phyloP scores from a whole-genome alignment of 2,797 vertebrate genomes.

The Epinephelus coioides region DNA sequence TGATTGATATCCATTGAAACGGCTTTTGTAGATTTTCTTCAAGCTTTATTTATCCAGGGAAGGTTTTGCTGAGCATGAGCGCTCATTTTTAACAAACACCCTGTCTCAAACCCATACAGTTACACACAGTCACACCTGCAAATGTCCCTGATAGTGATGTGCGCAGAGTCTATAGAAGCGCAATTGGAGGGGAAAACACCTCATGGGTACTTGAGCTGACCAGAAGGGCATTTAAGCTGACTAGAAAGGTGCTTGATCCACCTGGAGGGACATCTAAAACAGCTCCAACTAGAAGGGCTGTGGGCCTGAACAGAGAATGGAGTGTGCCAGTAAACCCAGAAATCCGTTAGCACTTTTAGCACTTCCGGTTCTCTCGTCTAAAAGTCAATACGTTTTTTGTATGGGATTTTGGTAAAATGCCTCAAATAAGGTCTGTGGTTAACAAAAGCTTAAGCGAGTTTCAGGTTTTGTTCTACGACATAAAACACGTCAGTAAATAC shows the following conservation, averaged over 20 bases:
- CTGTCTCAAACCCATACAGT: not conserved
- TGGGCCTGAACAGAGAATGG: not conserved
- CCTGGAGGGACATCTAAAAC: not conserved
- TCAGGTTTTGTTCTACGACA: no score
- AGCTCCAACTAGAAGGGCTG: not conserved
- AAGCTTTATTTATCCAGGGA: slow-evolving; percentile 33
- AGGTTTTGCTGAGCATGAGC: slow-evolving; percentile 21
- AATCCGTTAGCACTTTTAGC: no score
- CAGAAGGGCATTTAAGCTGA: not conserved
- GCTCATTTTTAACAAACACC: slow-evolving; percentile 5
- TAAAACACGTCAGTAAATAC: no score
- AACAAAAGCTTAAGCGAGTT: no score
- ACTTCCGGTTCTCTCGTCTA: no score
- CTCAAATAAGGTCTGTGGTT: no score
- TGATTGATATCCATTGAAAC: slow-evolving; percentile 42
- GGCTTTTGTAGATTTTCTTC: slow-evolving; percentile 29
- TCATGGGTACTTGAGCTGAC: no score
- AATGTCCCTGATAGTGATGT: not conserved
- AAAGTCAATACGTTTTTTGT: no score
- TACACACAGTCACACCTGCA: not conserved
- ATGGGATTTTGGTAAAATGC: no score
- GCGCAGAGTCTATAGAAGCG: not conserved
- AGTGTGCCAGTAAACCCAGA: no score
- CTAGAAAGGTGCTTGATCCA: no score
- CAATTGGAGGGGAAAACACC: not conserved